phyloP scores from a whole-genome alignment of 2,113 vertebrate genomes.

The Poicephalus gulielmi region DNA sequence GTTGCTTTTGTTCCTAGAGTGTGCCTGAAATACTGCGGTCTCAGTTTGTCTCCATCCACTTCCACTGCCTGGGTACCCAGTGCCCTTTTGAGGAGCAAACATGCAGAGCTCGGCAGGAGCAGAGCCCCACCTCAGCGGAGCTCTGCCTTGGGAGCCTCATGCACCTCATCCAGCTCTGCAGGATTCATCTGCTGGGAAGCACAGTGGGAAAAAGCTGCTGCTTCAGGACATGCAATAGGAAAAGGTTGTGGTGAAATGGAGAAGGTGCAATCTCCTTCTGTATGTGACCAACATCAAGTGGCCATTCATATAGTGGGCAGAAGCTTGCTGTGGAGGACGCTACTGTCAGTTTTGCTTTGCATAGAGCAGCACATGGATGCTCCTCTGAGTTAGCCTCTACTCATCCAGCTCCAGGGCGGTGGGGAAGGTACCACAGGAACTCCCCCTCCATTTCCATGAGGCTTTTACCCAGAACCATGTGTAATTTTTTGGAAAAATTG shows the following conservation, averaged over 20 bases:
- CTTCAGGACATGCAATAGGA: background rate
- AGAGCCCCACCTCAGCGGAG: background rate
- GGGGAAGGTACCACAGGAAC: background rate
- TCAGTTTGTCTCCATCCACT: background rate
- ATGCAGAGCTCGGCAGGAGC: background rate
- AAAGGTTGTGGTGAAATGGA: background rate
- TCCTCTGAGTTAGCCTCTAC: background rate
- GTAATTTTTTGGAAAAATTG: background rate
- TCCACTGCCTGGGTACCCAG: background rate
- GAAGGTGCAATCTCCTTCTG: background rate
- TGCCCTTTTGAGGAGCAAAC: background rate
- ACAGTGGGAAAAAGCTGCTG: rapidly evolving
- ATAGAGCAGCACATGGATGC: rapidly evolving
- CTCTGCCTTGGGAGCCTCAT: rapidly evolving
- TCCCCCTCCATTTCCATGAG: background rate
- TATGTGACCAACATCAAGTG: background rate
- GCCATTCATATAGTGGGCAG: background rate
- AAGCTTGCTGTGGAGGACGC: background rate
- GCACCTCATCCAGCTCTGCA: background rate
- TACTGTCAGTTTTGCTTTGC: background rate
- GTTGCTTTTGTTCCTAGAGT: background rate
- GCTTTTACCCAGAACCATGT: background rate
- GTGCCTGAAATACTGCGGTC: background rate
- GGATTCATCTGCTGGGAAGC: background rate
- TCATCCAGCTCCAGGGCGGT: background rate